A percentile compares a stretch with the other conserved stretches of the same genome.
Evolutionary conservation across 2,113 vertebrate species (phyloP).

Genomic region (Mastomys natalensis): DNA sequence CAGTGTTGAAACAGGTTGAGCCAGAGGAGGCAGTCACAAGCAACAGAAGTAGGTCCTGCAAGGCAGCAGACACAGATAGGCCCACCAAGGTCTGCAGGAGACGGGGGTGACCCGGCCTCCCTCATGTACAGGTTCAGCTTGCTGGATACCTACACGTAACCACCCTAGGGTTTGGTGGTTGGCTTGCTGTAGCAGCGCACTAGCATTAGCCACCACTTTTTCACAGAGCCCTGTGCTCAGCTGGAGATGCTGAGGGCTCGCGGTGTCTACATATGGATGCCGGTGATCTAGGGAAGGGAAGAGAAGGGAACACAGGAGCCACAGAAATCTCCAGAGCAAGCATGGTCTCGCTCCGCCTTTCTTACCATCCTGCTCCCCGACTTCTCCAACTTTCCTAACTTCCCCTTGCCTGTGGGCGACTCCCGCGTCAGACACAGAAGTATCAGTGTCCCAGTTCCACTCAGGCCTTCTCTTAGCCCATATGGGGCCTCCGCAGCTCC

Average conservation of each 20-base stretch:
- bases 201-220: not conserved
- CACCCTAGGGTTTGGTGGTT: not conserved
- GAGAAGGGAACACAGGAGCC: not conserved
- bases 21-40: not conserved
- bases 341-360: no score
- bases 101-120: accelerated
- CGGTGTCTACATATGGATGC: accelerated
- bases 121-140: accelerated
- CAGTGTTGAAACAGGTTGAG: not conserved
- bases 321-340: not conserved
- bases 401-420: accelerated
- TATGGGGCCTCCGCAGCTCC: accelerated
- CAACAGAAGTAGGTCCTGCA: not conserved
- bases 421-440: accelerated
- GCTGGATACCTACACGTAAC: no score
- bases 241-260: accelerated
- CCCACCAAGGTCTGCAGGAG: accelerated
- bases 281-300: not conserved
- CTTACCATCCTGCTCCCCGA: no score
- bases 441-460: not conserved
- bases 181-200: accelerated
- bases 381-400: not conserved
- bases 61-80: not conserved
- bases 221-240: accelerated
- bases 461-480: not conserved